Evolutionary conservation across 2,888 invertebrate genomes (phyloP), one percentile per base, ranked within the genome.

Genomic region (Drosophila bunnanda): DNA sequence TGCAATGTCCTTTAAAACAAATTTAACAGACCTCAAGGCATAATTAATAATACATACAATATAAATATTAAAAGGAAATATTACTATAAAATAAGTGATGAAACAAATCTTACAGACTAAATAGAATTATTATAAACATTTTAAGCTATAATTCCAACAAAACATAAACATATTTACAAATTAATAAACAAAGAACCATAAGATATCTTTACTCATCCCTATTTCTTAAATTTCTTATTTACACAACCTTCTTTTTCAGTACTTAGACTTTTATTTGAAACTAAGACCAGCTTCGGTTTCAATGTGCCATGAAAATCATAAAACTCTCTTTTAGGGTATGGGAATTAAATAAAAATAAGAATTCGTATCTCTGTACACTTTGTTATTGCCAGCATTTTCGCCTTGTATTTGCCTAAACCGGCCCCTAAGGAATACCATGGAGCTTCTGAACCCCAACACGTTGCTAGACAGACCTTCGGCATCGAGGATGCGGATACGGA

Each of bases 331-430:
- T n/a, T 28, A 71, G 64, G 39, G 64, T 72, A 64, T 66, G 30
- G 36, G 30, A 67, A 67, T 67, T 67, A 67, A 67, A 67, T 67
- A 67, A 67, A 67, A 67, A 67, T 67, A 72, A 54, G 56, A 41
- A 65, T 50, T 41, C 50, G 50, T 57, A 64, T 72, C 65, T 44
- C 41, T 54, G 72, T 65, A 66, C 67, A 64, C 65, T 77, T 64
- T 77, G 73, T 69, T 64, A 70, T 62, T 70, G 72, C 80, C 72
- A 73, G 62, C 50, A 50, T 61, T 64, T 69, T 48, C 25, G 71
- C 53, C 71, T 75, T 65, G 68, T 75, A 81, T 86, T 86, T 84
- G 82, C 80, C 80, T 88, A 86, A 86, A 84, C 86, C 87, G 77
- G 84, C 75, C 86, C 82, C 86, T 67, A 74, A 83, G 86, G 86